A percentile compares a stretch with the other conserved stretches of the same genome.
These are phyloP conservation scores for Columba janthina DNA, from an alignment of 2,113 vertebrate genomes.

Conservation along the genomic window DNA sequence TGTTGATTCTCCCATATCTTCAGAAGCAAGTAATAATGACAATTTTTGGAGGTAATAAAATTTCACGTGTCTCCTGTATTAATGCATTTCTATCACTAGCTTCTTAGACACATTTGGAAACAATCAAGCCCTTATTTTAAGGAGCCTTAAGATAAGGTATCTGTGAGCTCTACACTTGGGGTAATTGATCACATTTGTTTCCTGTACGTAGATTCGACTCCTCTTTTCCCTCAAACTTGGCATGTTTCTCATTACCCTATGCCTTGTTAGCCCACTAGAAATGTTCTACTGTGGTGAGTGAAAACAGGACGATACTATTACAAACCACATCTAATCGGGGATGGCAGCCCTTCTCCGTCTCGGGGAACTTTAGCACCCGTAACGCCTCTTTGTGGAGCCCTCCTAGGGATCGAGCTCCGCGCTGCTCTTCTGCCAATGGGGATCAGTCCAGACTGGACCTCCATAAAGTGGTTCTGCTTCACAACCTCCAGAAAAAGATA, in stretches of 20 bases:
- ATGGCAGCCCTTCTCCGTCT: conserved; percentile 62
- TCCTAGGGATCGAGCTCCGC: neutral
- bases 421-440: neutral
- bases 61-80: conserved; percentile 46
- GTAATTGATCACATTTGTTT: conserved; percentile 97
- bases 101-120: conserved; percentile 90
- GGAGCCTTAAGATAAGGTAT: conserved; percentile 92
- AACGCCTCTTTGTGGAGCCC: neutral
- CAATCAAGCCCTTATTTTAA: conserved; percentile 94
- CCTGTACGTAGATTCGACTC: conserved; percentile 83
- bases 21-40: conserved; percentile 68
- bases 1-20: conserved; percentile 76
- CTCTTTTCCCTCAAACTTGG: conserved; percentile 78
- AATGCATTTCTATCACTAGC: conserved; percentile 72
- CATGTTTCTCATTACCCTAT: conserved; percentile 84
- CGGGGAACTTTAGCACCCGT: neutral
- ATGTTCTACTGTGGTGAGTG: conserved; percentile 76
- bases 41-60: conserved; percentile 80
- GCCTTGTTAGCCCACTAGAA: conserved; percentile 80
- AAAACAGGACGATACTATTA: conserved; percentile 78
- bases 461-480: neutral
- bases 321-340: conserved; percentile 68
- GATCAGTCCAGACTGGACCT: neutral
- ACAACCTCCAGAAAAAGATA: neutral
- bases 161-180: conserved; percentile 85